Evolutionary conservation across 2,113 vertebrate genomes (phyloP).

Genomic region (Carassius auratus): DNA sequence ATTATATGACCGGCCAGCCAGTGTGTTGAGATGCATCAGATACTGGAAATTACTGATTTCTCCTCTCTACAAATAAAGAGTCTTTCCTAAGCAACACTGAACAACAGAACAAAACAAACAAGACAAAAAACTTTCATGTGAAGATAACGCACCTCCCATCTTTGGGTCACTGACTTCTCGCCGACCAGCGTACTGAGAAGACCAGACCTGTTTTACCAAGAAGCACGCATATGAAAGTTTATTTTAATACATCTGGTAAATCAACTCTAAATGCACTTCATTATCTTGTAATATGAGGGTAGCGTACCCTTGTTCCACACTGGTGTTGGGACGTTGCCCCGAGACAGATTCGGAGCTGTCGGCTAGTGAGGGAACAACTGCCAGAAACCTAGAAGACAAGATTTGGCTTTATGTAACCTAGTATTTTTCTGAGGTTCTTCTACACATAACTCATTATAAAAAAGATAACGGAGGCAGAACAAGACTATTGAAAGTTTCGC

Average conservation of each 20-base stretch:
- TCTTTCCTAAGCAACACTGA: background rate
- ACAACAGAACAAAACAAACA: background rate
- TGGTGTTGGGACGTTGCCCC: constrained; percentile 97
- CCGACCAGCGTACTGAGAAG: constrained; percentile 96
- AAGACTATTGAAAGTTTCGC: too few species aligned
- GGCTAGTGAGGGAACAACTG: constrained; percentile 93
- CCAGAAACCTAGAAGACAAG: constrained; percentile 85
- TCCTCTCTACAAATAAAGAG: constrained; percentile 80
- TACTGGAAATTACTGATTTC: constrained; percentile 99
- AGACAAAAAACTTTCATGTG: background rate
- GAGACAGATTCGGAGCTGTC: constrained; percentile 98
- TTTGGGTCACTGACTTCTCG: constrained; percentile 96
- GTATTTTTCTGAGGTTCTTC: background rate
- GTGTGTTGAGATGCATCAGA: constrained; percentile 97
- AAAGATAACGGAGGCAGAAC: background rate
- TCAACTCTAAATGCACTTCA: background rate
- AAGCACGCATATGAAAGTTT: background rate
- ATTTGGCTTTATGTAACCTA: background rate
- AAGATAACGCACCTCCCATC: constrained; percentile 87
- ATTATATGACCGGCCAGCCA: constrained; percentile 96
- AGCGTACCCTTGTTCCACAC: constrained; percentile 94
- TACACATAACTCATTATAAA: background rate
- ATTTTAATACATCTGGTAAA: background rate
- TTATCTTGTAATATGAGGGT: background rate
- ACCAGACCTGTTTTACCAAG: constrained; percentile 81